Evolutionary conservation across 2,888 invertebrate genomes (phyloP).

Genomic region (Gonocerus acuteangulatus): DNA sequence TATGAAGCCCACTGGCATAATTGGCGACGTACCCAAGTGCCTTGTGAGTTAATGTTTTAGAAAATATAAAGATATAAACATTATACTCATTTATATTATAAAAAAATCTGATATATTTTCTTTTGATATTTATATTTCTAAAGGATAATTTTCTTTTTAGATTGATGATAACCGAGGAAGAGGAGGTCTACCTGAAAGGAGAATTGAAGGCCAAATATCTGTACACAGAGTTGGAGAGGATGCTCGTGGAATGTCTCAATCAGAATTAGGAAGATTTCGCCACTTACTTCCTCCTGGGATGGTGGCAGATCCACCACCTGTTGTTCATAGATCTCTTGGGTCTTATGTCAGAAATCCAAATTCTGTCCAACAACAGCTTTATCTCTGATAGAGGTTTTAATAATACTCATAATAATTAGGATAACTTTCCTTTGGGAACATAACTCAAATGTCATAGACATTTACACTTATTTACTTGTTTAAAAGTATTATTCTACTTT

Average conservation of each 20-base stretch:
- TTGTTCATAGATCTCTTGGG: neutral
- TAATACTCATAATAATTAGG: no score
- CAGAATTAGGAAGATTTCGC: constrained; percentile 48
- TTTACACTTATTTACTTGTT: no score
- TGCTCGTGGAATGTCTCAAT: constrained; percentile 49
- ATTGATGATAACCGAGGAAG: neutral
- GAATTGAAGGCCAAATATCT: constrained; percentile 47
- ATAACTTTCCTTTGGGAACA: no score
- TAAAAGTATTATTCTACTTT: no score
- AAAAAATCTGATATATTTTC: no score
- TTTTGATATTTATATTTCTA: no score
- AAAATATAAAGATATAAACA: no score
- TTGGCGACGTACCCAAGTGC: no score
- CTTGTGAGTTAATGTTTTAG: no score
- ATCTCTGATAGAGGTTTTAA: neutral
- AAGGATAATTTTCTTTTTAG: constrained; percentile 2
- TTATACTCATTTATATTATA: no score
- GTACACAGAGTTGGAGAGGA: constrained; percentile 53
- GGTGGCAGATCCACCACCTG: constrained; percentile 7
- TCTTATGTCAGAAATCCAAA: constrained; percentile 1
- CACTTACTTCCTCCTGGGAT: constrained; percentile 39
- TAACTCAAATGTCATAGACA: no score
- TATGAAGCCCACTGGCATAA: no score
- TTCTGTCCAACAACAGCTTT: neutral
- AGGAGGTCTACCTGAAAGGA: constrained; percentile 4